Base-by-base conservation (phyloP, 2,888 invertebrate species). In the Oligia fasciuncula region DNA sequence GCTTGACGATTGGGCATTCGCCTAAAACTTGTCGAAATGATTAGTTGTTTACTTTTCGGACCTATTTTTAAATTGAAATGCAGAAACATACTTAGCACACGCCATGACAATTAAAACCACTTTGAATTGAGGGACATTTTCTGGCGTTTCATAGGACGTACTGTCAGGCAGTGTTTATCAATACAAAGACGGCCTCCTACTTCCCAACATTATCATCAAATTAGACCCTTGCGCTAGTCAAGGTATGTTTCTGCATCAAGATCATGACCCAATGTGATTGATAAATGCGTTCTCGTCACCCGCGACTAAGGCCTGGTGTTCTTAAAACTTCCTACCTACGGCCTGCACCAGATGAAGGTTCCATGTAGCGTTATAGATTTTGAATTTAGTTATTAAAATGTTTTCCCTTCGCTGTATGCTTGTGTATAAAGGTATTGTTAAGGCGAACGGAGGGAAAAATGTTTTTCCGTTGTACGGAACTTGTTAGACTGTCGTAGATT, bases 401-500 rank as follows among this genome's bases (percentile, higher is more conserved):
- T 91, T 94, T 94, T 94, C 95, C 95, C 95, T 95, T 93, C 94
- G 94, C 90, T 87, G 79, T 86, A 91, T 89, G 92, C 91, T 89
- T 81, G 75, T 95, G 95, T 96, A 96, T 90, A 96, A 95, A 95
- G 92, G 95, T 92, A 92, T 83, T 87, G 87, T 89, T 96, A 95
- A 95, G 94, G 88, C 92, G 89, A 89, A 91, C 94, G 93, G 91
- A 93, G 96, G 95, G 96, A 93, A 93, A 91, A 90, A 90, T 92
- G 93, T 94, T 96, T 96, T 96, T 96, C 96, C 97, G 97, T 96
- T 96, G 96, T 96, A 93, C 96, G 97, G 96, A 95, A 96, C 93
- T 90, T 90, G 91, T 95, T 97, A 96, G 96, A 97, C 97, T 97
- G 97, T 96, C 94, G 92, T 97, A 97, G 95, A 91, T 91, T 96